Conservation (phyloP, 2,888 invertebrate species). For the Dromius quadrimaculatus region DNA sequence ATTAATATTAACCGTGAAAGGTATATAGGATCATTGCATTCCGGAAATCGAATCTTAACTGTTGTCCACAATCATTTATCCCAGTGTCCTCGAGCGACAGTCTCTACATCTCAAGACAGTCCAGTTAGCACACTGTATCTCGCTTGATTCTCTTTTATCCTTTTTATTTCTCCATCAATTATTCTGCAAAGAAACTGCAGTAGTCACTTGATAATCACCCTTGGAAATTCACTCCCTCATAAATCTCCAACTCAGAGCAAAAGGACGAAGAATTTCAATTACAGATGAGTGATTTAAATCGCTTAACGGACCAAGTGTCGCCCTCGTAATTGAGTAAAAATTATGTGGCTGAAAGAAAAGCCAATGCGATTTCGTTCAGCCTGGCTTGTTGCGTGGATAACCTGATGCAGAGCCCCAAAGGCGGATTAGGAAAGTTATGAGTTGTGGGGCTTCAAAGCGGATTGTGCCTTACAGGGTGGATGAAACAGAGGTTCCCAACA, state of each 20-base stretch:
- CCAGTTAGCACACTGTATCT: conserved; percentile 25
- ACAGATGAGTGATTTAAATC: conserved; percentile 51
- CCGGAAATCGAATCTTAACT: conserved; percentile 30
- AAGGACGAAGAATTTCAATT: conserved; percentile 46
- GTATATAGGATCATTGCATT: no score
- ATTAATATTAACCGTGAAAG: no score
- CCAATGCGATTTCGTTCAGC: conserved; percentile 17
- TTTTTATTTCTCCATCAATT: conserved; percentile 44
- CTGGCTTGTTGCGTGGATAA: not conserved
- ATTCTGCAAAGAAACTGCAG: conserved; percentile 43
- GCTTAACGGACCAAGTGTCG: conserved; percentile 44
- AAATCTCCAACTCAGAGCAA: conserved; percentile 34
- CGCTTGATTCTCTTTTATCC: not conserved
- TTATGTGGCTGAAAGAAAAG: conserved; percentile 42
- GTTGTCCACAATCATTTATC: conserved; percentile 32
- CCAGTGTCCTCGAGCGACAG: conserved; percentile 36
- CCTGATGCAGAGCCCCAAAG: not conserved
- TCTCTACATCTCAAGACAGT: conserved; percentile 16
- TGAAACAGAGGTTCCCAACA: no score
- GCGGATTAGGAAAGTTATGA: conserved; percentile 31
- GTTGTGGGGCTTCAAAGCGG: not conserved
- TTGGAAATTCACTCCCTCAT: conserved; percentile 47
- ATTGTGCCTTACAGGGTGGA: conserved; percentile 15
- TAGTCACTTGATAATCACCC: conserved; percentile 48
- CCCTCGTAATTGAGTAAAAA: conserved; percentile 50